These are phyloP conservation scores for Anarrhichthys ocellatus DNA, from an alignment of 2,113 vertebrate genomes.

Conservation along the genomic window DNA sequence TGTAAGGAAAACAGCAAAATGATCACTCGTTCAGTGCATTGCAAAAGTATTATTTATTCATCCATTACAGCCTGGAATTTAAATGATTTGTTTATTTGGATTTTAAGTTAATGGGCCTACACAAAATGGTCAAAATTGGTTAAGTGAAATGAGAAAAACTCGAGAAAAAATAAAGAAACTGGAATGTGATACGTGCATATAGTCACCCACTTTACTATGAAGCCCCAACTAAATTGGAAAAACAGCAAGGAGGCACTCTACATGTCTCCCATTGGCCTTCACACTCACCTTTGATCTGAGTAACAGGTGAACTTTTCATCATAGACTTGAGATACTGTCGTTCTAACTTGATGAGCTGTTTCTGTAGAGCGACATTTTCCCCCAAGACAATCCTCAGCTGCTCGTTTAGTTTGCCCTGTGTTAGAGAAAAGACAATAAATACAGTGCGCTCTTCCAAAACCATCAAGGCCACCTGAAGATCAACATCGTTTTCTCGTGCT, in stretches of 20 bases:
- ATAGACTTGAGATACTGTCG: slow-evolving; percentile 72
- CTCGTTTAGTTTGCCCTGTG: slow-evolving; percentile 80
- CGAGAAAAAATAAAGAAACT: neutral
- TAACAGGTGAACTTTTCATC: slow-evolving; percentile 58
- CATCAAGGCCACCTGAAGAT: neutral
- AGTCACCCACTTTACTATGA: neutral
- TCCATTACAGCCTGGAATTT: neutral
- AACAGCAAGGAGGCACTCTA: neutral
- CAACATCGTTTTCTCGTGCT: neutral
- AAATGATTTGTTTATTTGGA: neutral
- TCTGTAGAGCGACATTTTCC: slow-evolving; percentile 85
- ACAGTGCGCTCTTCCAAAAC: neutral
- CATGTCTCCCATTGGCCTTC: neutral
- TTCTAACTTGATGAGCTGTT: slow-evolving; percentile 81
- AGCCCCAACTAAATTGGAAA: neutral
- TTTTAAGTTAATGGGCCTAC: neutral
- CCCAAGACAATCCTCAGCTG: slow-evolving; percentile 82
- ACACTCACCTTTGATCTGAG: slow-evolving; percentile 69
- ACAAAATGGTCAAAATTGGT: neutral
- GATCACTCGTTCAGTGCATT: neutral
- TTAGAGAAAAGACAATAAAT: slow-evolving; percentile 15
- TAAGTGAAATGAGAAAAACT: neutral
- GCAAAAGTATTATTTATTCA: neutral
- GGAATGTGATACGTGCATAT: neutral
- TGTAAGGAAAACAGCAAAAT: neutral